Percentiles rank a stretch among this genome's conserved stretches.
Evolutionary conservation across 2,113 vertebrate species (phyloP).

Genomic region (Raja brachyura): DNA sequence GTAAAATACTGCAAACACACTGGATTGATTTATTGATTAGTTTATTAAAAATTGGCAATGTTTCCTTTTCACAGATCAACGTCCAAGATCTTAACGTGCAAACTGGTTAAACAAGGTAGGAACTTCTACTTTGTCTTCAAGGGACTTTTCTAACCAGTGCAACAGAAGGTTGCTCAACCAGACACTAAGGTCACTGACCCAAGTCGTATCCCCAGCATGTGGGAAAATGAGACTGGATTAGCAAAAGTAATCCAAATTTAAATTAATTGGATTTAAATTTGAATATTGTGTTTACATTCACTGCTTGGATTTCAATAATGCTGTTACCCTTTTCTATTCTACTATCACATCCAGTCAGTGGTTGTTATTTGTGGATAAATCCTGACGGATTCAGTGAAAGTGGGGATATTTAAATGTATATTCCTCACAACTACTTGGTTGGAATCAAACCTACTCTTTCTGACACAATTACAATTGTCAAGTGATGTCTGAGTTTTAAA

Average conservation of each 20-base stretch:
- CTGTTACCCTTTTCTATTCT: not conserved
- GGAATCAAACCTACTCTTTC: not conserved
- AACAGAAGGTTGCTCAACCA: not conserved
- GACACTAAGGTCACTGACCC: not conserved
- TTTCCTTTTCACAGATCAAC: slow-evolving; percentile 63
- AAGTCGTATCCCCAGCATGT: not conserved
- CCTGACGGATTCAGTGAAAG: not conserved
- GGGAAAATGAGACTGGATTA: not conserved
- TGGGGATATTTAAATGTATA: too few species aligned
- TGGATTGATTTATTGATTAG: not conserved
- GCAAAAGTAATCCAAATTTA: not conserved
- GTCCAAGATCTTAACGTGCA: slow-evolving; percentile 82
- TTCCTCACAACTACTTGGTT: not conserved
- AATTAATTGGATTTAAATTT: not conserved
- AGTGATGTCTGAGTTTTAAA: not conserved
- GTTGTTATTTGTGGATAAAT: not conserved
- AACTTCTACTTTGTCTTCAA: not conserved
- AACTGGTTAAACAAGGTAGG: slow-evolving; percentile 92
- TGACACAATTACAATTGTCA: not conserved
- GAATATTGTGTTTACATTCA: not conserved
- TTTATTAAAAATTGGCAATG: not conserved
- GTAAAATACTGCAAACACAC: not conserved
- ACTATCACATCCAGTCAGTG: not conserved
- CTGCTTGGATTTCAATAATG: not conserved
- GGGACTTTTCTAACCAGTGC: not conserved